Conservation (phyloP, 2,888 invertebrate species). For the Eupithecia tripunctaria region DNA sequence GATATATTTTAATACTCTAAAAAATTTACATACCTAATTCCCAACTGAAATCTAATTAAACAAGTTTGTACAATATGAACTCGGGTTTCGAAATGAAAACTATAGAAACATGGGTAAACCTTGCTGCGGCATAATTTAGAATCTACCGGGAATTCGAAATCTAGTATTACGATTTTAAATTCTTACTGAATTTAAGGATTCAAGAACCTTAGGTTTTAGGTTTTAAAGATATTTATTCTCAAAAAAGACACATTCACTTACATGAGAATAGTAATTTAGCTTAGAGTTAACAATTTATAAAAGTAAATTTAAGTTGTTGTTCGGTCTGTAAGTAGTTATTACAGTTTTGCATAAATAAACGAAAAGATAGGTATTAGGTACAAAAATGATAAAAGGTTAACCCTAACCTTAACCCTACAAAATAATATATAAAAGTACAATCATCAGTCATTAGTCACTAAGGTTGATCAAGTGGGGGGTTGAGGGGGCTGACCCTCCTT, state of each 20-base stretch:
- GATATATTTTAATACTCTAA: not conserved
- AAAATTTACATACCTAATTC: not conserved
- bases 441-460: not conserved
- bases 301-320: no score
- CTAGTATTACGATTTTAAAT: not conserved
- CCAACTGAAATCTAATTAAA: not conserved
- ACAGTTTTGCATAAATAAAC: no score
- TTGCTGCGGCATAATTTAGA: not conserved
- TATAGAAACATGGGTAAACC: not conserved
- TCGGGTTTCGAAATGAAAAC: not conserved
- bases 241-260: no score
- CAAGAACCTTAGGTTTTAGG: no score
- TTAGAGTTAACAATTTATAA: no score
- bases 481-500: constrained; percentile 59
- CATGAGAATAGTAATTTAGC: no score
- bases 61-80: constrained; percentile 5
- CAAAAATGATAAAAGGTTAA: no score
- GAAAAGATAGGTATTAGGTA: no score
- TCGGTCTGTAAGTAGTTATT: no score
- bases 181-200: no score
- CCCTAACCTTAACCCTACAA: not conserved
- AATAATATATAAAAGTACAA: not conserved
- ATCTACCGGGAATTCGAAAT: not conserved
- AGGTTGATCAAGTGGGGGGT: constrained; percentile 48
- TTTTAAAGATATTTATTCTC: no score